These are phyloP conservation scores for Tryphoninae sp. DNA, from an alignment of 2,888 invertebrate genomes.

Conservation along the genomic window DNA sequence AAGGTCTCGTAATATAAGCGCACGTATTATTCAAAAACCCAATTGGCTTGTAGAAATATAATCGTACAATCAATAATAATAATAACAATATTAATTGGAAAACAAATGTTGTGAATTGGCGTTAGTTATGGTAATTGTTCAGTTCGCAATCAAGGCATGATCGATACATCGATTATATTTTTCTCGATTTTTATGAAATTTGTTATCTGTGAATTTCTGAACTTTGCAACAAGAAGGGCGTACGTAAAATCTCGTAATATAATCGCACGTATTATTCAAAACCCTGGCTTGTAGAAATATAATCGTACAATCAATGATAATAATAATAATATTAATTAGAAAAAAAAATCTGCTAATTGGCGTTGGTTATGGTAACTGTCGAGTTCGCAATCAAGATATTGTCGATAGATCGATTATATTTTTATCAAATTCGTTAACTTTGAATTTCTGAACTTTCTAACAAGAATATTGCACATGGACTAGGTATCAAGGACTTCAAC, in stretches of 20 bases:
- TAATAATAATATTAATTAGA: not conserved
- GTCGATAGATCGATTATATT: no score
- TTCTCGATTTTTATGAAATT: no score
- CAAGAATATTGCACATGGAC: no score
- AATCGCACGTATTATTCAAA: slow-evolving; percentile 10
- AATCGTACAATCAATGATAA: not conserved
- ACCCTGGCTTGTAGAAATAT: slow-evolving; percentile 19
- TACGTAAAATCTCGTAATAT: slow-evolving; percentile 54
- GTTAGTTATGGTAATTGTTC: no score
- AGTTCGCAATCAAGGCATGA: no score
- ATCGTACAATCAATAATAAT: not conserved
- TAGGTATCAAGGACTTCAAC: no score
- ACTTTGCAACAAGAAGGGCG: slow-evolving; percentile 35
- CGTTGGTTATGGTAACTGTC: no score
- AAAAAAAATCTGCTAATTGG: not conserved
- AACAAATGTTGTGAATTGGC: not conserved
- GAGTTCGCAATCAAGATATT: no score
- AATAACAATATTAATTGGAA: not conserved
- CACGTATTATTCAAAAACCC: slow-evolving; percentile 20
- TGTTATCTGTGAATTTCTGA: no score
- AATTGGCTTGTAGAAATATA: slow-evolving; percentile 15
- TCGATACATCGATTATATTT: no score
- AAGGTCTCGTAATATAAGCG: slow-evolving; percentile 47
- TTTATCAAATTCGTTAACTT: no score
- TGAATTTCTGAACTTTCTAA: no score